These are phyloP conservation scores for Oryzias curvinotus DNA, from an alignment of 2,113 vertebrate species.

Conservation along the genomic window DNA sequence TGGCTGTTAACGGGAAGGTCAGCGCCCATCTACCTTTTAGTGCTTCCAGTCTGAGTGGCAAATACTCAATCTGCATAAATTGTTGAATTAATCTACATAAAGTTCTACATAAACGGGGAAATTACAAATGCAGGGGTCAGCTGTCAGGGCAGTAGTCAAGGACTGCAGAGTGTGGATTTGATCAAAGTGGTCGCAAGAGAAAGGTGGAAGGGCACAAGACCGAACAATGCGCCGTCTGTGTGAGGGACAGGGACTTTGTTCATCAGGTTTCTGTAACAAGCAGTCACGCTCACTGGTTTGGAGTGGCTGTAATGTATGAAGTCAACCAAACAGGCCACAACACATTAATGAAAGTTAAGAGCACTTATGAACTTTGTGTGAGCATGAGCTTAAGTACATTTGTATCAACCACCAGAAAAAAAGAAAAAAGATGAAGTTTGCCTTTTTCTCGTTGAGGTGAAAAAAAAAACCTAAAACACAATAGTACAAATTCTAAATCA, in stretches of 20 bases:
- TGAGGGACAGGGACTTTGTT: slow-evolving; percentile 38
- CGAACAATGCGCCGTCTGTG: slow-evolving; percentile 5
- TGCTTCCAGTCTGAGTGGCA: slow-evolving; percentile 60
- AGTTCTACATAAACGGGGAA: slow-evolving; percentile 62
- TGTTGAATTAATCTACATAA: slow-evolving; percentile 71
- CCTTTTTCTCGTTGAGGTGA: no score
- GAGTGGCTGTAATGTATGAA: slow-evolving; percentile 32
- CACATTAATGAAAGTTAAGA: slow-evolving; percentile 6
- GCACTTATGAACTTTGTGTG: neutral
- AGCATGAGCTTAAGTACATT: neutral
- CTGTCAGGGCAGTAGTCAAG: slow-evolving; percentile 57
- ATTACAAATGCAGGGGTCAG: slow-evolving; percentile 64
- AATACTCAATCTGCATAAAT: slow-evolving; percentile 71
- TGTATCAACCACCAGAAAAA: no score
- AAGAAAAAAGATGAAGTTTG: no score
- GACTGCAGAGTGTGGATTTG: slow-evolving; percentile 61
- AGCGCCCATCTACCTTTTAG: slow-evolving; percentile 64
- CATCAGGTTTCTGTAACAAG: slow-evolving; percentile 54
- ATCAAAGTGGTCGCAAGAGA: slow-evolving; percentile 68
- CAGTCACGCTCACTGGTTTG: slow-evolving; percentile 29
- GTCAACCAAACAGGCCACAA: slow-evolving; percentile 10
- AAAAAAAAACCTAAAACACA: no score
- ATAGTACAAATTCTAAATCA: no score
- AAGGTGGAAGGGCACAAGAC: slow-evolving; percentile 30
- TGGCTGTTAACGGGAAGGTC: slow-evolving; percentile 62